phyloP scores from a whole-genome alignment of 1,140 invertebrate genomes.

The Lasioglossum baleicum region DNA sequence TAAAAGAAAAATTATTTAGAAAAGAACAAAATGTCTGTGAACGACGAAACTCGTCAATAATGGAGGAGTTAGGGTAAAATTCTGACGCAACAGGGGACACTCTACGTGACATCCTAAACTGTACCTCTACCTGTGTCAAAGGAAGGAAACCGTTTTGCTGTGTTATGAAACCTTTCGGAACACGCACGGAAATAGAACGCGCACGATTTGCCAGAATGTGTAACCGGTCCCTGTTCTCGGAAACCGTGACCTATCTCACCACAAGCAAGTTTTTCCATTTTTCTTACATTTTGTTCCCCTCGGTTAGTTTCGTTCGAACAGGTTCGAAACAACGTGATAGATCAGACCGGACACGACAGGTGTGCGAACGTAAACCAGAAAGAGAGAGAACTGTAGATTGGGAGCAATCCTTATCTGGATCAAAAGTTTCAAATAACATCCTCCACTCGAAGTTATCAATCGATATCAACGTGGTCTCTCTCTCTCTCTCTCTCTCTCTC shows the following conservation, averaged over 20 bases:
- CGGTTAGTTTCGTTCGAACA: not conserved
- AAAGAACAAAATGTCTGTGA: too few relatives aligned
- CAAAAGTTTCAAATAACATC: not conserved
- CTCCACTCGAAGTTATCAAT: not conserved
- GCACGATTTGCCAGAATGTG: not conserved
- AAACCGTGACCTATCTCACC: not conserved
- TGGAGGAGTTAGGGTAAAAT: not conserved
- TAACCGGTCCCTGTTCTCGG: not conserved
- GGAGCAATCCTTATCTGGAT: not conserved
- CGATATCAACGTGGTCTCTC: not conserved
- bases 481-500: too few relatives aligned
- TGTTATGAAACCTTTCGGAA: slow-evolving; percentile 16
- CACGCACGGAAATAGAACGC: slow-evolving; percentile 25
- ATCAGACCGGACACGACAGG: too few relatives aligned
- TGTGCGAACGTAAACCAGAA: not conserved
- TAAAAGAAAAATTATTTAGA: too few relatives aligned
- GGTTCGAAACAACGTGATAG: not conserved
- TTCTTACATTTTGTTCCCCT: not conserved
- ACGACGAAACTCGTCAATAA: too few relatives aligned
- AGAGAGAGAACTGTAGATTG: not conserved
- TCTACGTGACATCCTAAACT: not conserved
- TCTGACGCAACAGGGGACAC: slow-evolving; percentile 30
- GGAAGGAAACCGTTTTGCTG: not conserved
- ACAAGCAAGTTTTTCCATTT: not conserved
- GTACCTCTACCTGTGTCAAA: not conserved